Conservation (phyloP, 1,140 invertebrate species). For the Leptinotarsa lineolata region DNA sequence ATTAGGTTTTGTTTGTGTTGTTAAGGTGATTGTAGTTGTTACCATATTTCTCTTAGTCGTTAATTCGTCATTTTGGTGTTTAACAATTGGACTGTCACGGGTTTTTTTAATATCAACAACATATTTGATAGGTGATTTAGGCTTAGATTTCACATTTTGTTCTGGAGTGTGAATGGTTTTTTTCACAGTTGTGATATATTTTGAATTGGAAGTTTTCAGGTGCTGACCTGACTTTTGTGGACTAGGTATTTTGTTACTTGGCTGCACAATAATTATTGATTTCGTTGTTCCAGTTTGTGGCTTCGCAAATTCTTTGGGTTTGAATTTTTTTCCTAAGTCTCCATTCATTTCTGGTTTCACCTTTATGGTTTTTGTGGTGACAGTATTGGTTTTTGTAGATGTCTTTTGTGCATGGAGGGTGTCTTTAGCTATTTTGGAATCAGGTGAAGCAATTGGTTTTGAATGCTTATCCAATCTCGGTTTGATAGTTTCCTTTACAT, state of each 20-base stretch:
- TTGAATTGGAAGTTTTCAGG: conserved; percentile 1
- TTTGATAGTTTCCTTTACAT: conserved; percentile 29
- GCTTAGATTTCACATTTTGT: conserved; percentile 31
- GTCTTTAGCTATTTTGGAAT: neutral
- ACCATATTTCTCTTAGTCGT: conserved; percentile 42
- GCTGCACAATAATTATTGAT: neutral
- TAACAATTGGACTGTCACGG: conserved; percentile 8
- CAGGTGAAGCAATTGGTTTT: conserved; percentile 21
- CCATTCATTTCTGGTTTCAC: neutral
- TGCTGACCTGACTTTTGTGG: conserved; percentile 13
- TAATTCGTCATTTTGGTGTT: conserved; percentile 17
- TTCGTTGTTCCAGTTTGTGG: conserved; percentile 10
- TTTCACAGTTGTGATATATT: conserved; percentile 12
- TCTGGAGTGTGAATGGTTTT: neutral
- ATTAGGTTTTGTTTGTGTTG: conserved; percentile 33
- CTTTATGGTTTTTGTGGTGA: neutral
- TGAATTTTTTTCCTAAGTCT: neutral
- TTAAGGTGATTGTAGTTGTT: conserved; percentile 45
- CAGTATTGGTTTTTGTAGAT: neutral
- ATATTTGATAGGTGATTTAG: conserved; percentile 33
- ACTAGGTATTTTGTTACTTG: neutral
- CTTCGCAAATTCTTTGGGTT: neutral
- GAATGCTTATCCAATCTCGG: conserved; percentile 26
- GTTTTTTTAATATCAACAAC: conserved; percentile 20
- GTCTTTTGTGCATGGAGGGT: too few species aligned